Evolutionary conservation across 2,113 vertebrate species (phyloP).

Genomic region (Turdus rufiventris): DNA sequence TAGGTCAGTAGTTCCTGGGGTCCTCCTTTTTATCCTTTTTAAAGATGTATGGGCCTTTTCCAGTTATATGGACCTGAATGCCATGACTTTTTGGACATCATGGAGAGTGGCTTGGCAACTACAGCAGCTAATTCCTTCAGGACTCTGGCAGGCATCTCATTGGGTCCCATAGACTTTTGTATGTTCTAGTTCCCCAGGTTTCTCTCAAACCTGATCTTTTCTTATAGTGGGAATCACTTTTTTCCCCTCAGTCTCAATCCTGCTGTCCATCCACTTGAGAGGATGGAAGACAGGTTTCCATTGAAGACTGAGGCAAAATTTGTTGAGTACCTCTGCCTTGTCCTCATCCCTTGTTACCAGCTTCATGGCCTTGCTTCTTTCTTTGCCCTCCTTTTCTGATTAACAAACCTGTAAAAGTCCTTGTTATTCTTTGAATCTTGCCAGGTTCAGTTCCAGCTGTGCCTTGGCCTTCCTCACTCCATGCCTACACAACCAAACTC

Average conservation of each 20-base stretch:
- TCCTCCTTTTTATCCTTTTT: neutral
- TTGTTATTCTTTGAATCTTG: neutral
- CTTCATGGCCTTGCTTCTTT: neutral
- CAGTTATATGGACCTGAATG: neutral
- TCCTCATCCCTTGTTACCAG: neutral
- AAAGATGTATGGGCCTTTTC: neutral
- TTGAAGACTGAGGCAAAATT: neutral
- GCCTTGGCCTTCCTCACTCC: neutral
- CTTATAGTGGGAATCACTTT: too few species aligned
- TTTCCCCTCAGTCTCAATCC: too few species aligned
- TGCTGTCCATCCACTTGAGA: neutral
- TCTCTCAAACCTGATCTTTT: too few species aligned
- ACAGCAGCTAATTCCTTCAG: neutral
- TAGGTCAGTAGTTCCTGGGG: neutral
- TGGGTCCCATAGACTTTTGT: neutral
- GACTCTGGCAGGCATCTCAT: neutral
- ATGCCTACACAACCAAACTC: neutral
- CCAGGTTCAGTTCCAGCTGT: neutral
- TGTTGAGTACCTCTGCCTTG: neutral
- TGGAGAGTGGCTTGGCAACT: neutral
- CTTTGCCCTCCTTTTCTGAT: neutral
- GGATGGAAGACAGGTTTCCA: neutral
- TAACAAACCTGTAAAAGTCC: neutral
- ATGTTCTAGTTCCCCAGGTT: neutral
- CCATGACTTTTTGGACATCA: neutral